phyloP scores from a whole-genome alignment of 30 jellyfish, hydroid and myxozoan genomes.

The Aurelia aurita region DNA sequence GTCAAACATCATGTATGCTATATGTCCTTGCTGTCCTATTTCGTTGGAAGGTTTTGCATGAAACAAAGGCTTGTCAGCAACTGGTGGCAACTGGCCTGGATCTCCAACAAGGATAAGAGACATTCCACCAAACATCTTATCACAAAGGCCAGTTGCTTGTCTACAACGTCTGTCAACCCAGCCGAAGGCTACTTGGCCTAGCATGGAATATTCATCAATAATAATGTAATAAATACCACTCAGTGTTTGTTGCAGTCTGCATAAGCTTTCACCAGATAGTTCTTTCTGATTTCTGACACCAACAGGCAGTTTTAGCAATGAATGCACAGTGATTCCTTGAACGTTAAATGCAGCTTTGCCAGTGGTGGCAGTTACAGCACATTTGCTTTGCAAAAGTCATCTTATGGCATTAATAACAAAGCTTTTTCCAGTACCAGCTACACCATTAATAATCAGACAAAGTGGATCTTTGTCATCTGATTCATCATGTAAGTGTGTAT shows the following conservation, averaged over 20 bases:
- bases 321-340: constrained; percentile 26
- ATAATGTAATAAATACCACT: constrained; percentile 4
- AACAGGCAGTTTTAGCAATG: constrained; percentile 7
- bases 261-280: not conserved
- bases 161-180: constrained; percentile 49
- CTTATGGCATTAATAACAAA: constrained; percentile 1
- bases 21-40: constrained; percentile 15
- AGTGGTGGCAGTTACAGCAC: constrained; percentile 33
- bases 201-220: constrained; percentile 19
- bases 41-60: constrained; percentile 22
- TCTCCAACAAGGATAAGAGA: no score
- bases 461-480: constrained; percentile 1
- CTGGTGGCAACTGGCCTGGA: constrained; percentile 42
- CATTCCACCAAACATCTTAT: constrained; percentile 31
- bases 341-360: constrained; percentile 42
- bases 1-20: constrained; percentile 24
- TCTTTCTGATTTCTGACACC: not conserved
- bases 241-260: not conserved
- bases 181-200: constrained; percentile 11
- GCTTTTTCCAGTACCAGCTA: constrained; percentile 34
- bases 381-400: constrained; percentile 6
- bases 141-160: constrained; percentile 19
- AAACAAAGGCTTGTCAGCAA: constrained; percentile 15
- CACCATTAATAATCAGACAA: constrained; percentile 16
- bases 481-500: not conserved